phyloP scores from a whole-genome alignment of 2,888 invertebrate genomes.

The Candidula unifasciata region DNA sequence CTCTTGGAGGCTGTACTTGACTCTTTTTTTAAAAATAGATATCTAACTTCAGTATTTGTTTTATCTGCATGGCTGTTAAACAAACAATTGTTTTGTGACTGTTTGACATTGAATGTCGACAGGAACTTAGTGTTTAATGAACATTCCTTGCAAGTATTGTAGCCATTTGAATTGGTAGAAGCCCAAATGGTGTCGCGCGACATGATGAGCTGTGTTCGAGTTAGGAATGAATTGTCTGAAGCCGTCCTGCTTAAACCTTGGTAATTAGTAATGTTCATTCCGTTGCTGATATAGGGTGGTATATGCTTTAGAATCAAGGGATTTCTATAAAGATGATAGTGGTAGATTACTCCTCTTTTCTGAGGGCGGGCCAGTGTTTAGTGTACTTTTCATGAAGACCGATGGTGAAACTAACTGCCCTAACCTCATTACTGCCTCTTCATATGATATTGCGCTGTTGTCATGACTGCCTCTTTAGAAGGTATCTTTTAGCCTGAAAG shows the following conservation, averaged over 20 bases:
- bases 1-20: background rate
- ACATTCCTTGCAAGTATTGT: background rate
- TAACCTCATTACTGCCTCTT: background rate
- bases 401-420: background rate
- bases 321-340: background rate
- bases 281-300: background rate
- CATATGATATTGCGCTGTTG: no score
- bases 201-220: background rate
- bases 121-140: background rate
- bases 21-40: background rate
- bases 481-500: background rate
- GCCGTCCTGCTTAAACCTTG: background rate
- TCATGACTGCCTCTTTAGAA: background rate
- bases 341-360: background rate
- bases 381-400: background rate
- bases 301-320: background rate
- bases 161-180: background rate
- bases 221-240: conserved; percentile 1
- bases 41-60: background rate
- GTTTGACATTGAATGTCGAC: background rate
- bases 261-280: background rate
- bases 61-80: background rate
- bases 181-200: no score
- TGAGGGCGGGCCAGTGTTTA: no score
- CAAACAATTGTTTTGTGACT: background rate